Base-by-base conservation (phyloP, 2,888 invertebrate genomes). In the Norana najaformis region DNA sequence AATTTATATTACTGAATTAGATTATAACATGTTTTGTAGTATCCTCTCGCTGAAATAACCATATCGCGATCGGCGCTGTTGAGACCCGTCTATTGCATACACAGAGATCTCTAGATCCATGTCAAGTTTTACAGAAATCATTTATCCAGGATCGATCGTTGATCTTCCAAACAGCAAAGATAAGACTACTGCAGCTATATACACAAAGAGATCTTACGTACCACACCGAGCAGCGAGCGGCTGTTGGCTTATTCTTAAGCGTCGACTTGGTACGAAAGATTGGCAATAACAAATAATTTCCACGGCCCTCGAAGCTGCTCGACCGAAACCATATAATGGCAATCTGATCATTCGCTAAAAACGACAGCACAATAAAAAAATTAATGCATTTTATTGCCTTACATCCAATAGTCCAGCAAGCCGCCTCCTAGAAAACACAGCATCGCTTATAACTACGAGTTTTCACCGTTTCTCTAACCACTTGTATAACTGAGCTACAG, bases 401-500 rank as follows among this genome's bases (percentile, higher is more conserved):
- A 11, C n/a, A 69, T 30, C n/a, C 69, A n/a, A 69, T n/a, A 8
- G 30, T 69, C 69, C 30, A 69, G 69, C 30, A 69, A n/a, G 69
- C n/a, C n/a, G 69, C 69, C 69, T 69, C n/a, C 69, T 69, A 69
- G 69, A 69, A 69, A 69, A 69, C 69, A 69, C 69, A 69, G 69
- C 69, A 69, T n/a, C n/a, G n/a, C 1, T n/a, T 30, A 16, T 11
- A 69, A 69, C 69, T n/a, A n/a, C n/a, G n/a, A n/a, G 69, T n/a
- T n/a, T 69, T 13, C n/a, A n/a, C 69, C 30, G 8, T n/a, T 30
- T 69, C 8, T 23, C 47, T 20, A 47, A 47, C 20, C n/a, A 23
- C 47, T 47, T 47, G 23, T 47, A 47, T 47, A 47, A 23, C n/a
- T n/a, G n/a, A n/a, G n/a, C n/a, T n/a, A n/a, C n/a, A n/a, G n/a